Evolutionary conservation across 2,797 vertebrate species (phyloP).

Genomic region (Stomatorhinus walkeri): DNA sequence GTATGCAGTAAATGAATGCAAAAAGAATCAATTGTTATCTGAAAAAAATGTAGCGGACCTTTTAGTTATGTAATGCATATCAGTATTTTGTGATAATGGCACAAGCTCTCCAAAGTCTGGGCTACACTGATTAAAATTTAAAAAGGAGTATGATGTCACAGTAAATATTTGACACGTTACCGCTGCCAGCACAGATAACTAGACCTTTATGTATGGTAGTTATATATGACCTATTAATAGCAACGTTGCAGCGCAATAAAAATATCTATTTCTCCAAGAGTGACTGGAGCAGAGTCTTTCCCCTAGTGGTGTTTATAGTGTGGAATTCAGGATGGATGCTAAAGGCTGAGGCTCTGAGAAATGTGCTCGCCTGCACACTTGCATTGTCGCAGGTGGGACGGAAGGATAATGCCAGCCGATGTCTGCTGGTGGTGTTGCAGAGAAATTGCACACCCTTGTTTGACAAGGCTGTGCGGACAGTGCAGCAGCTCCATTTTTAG

Average conservation of each 20-base stretch:
- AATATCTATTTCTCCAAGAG: background rate
- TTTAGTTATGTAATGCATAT: background rate
- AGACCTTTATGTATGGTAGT: background rate
- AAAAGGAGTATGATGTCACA: slow-evolving; percentile 2
- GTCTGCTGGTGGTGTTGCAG: background rate
- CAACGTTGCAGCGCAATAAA: background rate
- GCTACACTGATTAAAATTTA: slow-evolving; percentile 6
- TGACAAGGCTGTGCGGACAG: background rate
- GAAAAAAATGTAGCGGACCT: background rate
- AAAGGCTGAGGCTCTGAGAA: background rate
- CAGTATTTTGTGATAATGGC: background rate
- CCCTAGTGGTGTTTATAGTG: background rate
- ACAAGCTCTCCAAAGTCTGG: background rate
- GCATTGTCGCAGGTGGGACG: background rate
- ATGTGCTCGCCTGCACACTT: background rate
- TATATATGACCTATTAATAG: slow-evolving; percentile 6
- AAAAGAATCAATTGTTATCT: background rate
- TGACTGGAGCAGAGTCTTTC: background rate
- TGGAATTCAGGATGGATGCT: background rate
- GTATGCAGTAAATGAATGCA: background rate
- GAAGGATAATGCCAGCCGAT: background rate
- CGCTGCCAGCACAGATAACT: background rate
- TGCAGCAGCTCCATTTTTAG: background rate
- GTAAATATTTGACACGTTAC: slow-evolving; percentile 11
- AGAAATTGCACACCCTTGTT: background rate